These are phyloP conservation scores for Coturnix japonica DNA, from an alignment of 2,113 vertebrate genomes.

Conservation along the genomic window DNA sequence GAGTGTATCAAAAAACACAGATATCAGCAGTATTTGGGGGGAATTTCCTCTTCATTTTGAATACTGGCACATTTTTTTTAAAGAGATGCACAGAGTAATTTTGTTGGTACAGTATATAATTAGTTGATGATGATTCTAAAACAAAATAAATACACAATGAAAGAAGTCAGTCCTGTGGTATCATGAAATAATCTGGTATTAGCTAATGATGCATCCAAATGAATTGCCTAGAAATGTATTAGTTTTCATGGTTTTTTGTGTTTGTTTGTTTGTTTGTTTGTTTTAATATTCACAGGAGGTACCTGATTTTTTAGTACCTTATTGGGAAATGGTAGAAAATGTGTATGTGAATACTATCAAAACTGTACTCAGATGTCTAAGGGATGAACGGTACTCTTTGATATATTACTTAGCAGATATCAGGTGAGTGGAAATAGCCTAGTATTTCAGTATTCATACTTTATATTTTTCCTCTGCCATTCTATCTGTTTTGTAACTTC, in stretches of 20 bases:
- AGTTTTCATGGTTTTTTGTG: conserved; percentile 14
- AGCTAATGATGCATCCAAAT: background rate
- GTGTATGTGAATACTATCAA: conserved; percentile 82
- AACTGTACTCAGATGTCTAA: conserved; percentile 83
- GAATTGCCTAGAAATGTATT: background rate
- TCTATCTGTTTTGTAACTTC: background rate
- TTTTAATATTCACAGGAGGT: conserved; percentile 87
- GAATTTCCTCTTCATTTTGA: background rate
- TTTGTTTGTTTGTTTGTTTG: no score
- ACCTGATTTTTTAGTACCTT: conserved; percentile 77
- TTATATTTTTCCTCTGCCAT: background rate
- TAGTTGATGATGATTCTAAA: background rate
- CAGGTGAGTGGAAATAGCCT: conserved; percentile 76
- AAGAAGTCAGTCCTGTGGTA: background rate
- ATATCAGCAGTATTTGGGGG: background rate
- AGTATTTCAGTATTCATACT: background rate
- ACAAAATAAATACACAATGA: background rate
- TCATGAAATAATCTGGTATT: background rate
- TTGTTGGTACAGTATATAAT: background rate
- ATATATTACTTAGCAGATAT: conserved; percentile 80
- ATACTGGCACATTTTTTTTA: background rate
- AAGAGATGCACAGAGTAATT: background rate
- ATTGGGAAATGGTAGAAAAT: conserved; percentile 85
- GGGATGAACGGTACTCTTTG: conserved; percentile 73
- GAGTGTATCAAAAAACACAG: background rate